These are phyloP conservation scores for Danio kyathit DNA, from an alignment of 2,797 vertebrate genomes.

Conservation along the genomic window DNA sequence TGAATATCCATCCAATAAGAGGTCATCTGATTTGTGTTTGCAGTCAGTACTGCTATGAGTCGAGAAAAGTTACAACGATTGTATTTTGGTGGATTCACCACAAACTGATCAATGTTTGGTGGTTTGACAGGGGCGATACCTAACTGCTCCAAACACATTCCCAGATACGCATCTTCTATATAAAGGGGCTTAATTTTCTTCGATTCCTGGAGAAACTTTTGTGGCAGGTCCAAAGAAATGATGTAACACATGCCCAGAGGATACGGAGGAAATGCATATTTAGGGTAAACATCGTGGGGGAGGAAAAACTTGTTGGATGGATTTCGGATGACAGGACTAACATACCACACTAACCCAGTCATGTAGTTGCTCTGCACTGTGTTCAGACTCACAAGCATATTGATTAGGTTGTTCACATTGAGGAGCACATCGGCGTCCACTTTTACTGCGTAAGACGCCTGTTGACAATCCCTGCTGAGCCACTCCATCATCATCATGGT, in stretches of 20 bases:
- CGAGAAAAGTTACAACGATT: conserved; percentile 70
- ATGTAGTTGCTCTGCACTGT: conserved; percentile 58
- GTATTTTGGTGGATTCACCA: conserved; percentile 53
- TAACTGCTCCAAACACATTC: conserved; percentile 75
- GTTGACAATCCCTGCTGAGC: conserved; percentile 71
- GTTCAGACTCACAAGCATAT: conserved; percentile 63
- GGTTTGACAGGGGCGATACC: conserved; percentile 41
- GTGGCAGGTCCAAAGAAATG: conserved; percentile 78
- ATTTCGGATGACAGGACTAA: conserved; percentile 63
- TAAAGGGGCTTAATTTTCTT: conserved; percentile 72
- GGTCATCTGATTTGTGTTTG: conserved; percentile 62
- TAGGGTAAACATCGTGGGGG: conserved; percentile 69
- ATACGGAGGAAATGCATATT: conserved; percentile 73
- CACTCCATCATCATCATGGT: conserved; percentile 83
- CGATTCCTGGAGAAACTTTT: conserved; percentile 63
- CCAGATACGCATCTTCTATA: conserved; percentile 85
- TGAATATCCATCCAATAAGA: conserved; percentile 52
- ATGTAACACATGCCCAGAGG: conserved; percentile 80
- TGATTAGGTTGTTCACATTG: conserved; percentile 74
- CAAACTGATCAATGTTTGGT: conserved; percentile 63
- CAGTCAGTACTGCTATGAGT: conserved; percentile 75
- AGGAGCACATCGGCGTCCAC: conserved; percentile 82
- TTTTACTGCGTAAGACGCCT: conserved; percentile 76
- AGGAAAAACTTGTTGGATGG: conserved; percentile 76
- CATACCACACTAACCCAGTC: conserved; percentile 73